Evolutionary conservation across 2,113 vertebrate genomes (phyloP).

Genomic region (Toxotes jaculatrix): DNA sequence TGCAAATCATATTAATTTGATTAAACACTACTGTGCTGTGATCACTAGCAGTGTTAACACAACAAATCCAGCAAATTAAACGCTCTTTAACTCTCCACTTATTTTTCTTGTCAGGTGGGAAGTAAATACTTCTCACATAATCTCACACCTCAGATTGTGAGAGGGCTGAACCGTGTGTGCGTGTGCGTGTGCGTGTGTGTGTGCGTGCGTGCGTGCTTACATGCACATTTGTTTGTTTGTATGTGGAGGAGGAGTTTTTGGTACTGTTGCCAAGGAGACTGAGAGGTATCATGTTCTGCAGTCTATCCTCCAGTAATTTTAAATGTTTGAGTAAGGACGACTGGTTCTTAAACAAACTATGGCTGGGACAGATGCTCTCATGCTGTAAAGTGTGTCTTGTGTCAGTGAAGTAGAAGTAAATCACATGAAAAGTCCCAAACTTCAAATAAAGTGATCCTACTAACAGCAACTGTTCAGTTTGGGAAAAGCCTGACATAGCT

Average conservation of each 20-base stretch:
- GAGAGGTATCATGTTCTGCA: conserved; percentile 45
- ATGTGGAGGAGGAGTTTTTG: conserved; percentile 55
- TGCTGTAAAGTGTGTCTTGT: background rate
- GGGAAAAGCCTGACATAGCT: background rate
- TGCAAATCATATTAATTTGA: background rate
- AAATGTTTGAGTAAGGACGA: conserved; percentile 44
- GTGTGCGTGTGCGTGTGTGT: conserved; percentile 33
- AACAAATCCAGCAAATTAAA: conserved; percentile 40
- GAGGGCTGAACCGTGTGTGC: conserved; percentile 44
- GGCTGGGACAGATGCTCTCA: conserved; percentile 17
- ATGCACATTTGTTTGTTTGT: conserved; percentile 51
- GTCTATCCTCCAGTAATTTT: conserved; percentile 45
- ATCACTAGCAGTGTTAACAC: background rate
- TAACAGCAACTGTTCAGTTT: background rate
- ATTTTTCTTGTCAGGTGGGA: conserved; percentile 61
- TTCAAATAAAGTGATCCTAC: background rate
- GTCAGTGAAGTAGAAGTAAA: background rate
- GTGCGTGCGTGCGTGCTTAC: conserved; percentile 20
- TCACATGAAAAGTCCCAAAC: background rate
- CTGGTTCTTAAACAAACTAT: background rate
- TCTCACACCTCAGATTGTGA: conserved; percentile 74
- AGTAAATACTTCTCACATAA: conserved; percentile 67
- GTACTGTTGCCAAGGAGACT: conserved; percentile 58
- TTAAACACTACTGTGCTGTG: background rate
- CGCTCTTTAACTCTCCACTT: conserved; percentile 29